phyloP scores from a whole-genome alignment of 2,797 vertebrate species.

The Hozukius guyotensis region DNA sequence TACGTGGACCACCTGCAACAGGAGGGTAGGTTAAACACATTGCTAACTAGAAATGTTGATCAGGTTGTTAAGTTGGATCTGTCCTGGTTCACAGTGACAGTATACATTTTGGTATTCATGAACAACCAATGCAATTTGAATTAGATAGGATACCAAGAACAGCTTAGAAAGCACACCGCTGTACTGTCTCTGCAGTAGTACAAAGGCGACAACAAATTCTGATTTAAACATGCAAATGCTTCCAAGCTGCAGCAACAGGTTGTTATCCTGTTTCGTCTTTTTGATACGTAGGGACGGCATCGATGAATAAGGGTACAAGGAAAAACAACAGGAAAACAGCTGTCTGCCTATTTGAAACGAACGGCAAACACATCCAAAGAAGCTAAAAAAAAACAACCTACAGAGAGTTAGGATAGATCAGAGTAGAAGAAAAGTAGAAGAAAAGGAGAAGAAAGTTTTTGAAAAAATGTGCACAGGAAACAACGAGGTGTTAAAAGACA shows the following conservation, averaged over 20 bases:
- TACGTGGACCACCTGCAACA: not conserved
- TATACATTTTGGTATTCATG: not conserved
- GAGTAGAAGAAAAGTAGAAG: conserved; percentile 19
- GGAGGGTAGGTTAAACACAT: not conserved
- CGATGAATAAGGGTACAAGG: not conserved
- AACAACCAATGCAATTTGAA: not conserved
- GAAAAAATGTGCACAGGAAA: conserved; percentile 34
- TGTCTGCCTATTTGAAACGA: conserved; percentile 12
- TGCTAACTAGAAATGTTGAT: not conserved
- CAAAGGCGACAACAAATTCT: not conserved
- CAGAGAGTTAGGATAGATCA: conserved; percentile 29
- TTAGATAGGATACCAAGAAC: not conserved
- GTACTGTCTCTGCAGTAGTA: not conserved
- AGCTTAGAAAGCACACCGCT: not conserved
- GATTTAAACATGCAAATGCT: not conserved
- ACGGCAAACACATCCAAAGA: conserved; percentile 16
- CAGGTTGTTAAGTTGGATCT: not conserved
- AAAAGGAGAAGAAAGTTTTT: conserved; percentile 35
- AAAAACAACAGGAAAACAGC: not conserved
- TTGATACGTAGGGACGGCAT: not conserved
- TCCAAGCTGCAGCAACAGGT: conserved; percentile 19
- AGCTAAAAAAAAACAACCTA: not conserved
- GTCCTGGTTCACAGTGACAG: not conserved
- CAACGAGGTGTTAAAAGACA: conserved; percentile 42
- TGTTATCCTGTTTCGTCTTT: conserved; percentile 3